These are phyloP conservation scores for Leptinotarsa undecemlineata DNA, from an alignment of 1,140 invertebrate genomes.

Conservation along the genomic window DNA sequence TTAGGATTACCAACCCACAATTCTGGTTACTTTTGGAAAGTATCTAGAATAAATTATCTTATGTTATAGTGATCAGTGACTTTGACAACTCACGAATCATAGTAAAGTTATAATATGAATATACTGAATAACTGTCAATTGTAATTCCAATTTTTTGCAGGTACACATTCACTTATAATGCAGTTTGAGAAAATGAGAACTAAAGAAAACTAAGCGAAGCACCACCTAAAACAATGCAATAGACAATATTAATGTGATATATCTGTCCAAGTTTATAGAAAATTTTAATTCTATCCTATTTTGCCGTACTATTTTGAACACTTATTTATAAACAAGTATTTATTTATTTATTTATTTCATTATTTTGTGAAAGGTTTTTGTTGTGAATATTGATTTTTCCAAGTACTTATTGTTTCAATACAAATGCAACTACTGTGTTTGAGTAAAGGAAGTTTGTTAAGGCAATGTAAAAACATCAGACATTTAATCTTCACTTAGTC, in stretches of 20 bases:
- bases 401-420: too few species aligned
- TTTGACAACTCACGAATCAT: not conserved
- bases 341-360: slow-evolving; percentile 3
- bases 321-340: not conserved
- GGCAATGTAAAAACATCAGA: too few species aligned
- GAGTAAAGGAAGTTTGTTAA: too few species aligned
- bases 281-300: not conserved
- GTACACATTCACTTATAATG: slow-evolving; percentile 42
- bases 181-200: slow-evolving; percentile 41
- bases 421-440: too few species aligned
- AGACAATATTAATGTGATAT: not conserved
- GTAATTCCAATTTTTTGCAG: slow-evolving; percentile 24
- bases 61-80: not conserved
- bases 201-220: slow-evolving; percentile 28
- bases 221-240: not conserved
- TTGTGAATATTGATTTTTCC: too few species aligned
- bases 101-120: not conserved
- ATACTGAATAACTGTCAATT: not conserved
- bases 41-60: not conserved
- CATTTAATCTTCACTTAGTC: too few species aligned
- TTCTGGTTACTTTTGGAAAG: too few species aligned
- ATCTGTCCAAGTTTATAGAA: not conserved
- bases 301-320: not conserved
- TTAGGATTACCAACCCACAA: too few species aligned
- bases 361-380: too few species aligned